Evolutionary conservation across 2,888 invertebrate species (phyloP), one percentile per base, ranked within the genome.

Genomic region (Thereva nobilitata): DNA sequence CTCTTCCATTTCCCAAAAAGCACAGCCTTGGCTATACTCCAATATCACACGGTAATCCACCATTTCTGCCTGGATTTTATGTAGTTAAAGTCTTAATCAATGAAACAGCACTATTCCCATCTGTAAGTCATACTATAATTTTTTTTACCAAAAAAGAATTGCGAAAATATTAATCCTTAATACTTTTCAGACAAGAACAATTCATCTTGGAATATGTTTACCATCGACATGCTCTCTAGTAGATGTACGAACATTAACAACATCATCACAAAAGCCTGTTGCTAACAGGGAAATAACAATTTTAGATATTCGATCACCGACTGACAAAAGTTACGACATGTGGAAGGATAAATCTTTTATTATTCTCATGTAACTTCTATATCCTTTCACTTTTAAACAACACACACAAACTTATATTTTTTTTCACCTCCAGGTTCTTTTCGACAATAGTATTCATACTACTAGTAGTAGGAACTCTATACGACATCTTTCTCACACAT

Each of bases 171-270:
- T n/a, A 45, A n/a, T n/a, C 10, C 10, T 23, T 38, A 37, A n/a
- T 2, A 12, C 44, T 12, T 42, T 53, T 7, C 78, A 92, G 91
- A 84, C 85, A 44, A 86, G 89, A 75, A 85, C 87, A 4, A 81
- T 93, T 53, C 88, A 91, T 74, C 82, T 92, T 4, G 93, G 93
- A 0, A 80, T 90, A 9, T 93, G 93, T 75, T 80, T 93, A 64
- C 93, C 93, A 9, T 83, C 84, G 61, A 83, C 86, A 5, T 93
- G 93, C 76, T 81, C 84, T 5, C 84, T 85, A 5, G 77, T 80
- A 3, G 89, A 89, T 67, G 86, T 91, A n/a, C 79, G 81, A 10
- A 78, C 78, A 6, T 81, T 90, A 69, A 80, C 89, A 71, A 79
- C 80, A 72, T 81, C 84, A 0, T 85, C 86, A 0, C 83, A 83